Percentiles rank a stretch among this genome's conserved stretches.
phyloP scores from a whole-genome alignment of 2,797 vertebrate genomes.

The Chaunax sp. region DNA sequence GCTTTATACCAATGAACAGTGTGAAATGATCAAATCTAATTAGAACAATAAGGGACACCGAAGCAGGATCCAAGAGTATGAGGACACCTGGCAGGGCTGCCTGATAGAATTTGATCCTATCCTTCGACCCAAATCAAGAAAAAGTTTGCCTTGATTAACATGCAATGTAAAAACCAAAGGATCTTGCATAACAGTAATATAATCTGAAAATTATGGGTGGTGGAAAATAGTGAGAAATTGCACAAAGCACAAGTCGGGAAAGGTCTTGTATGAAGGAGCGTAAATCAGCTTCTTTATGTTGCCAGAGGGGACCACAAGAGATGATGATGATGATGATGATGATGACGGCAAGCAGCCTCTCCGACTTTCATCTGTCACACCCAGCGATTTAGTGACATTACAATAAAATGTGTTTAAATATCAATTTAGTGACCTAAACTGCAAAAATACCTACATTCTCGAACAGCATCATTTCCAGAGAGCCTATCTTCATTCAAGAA shows the following conservation, averaged over 20 bases:
- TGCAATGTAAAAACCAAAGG: constrained; percentile 46
- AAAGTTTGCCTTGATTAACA: constrained; percentile 72
- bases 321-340: constrained; percentile 5
- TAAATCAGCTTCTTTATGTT: constrained; percentile 7
- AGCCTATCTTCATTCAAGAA: not conserved
- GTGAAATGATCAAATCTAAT: constrained; percentile 75
- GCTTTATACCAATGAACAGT: constrained; percentile 57
- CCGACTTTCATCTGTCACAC: constrained; percentile 11
- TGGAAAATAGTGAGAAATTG: constrained; percentile 59
- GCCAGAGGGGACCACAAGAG: constrained; percentile 7
- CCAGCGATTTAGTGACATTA: constrained; percentile 23
- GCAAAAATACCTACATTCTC: not conserved
- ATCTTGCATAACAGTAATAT: constrained; percentile 65
- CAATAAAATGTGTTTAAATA: not conserved
- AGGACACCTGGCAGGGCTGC: constrained; percentile 65
- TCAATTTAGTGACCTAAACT: not conserved
- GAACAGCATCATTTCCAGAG: not conserved
- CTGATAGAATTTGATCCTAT: constrained; percentile 72
- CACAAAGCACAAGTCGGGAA: constrained; percentile 34
- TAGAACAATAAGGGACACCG: constrained; percentile 70
- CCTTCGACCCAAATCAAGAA: constrained; percentile 71
- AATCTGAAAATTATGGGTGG: constrained; percentile 52
- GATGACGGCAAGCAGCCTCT: constrained; percentile 8
- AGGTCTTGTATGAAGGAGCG: constrained; percentile 15
- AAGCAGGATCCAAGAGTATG: constrained; percentile 63